Evolutionary conservation across 2,888 invertebrate species (phyloP).

Genomic region (Norana najaformis): DNA sequence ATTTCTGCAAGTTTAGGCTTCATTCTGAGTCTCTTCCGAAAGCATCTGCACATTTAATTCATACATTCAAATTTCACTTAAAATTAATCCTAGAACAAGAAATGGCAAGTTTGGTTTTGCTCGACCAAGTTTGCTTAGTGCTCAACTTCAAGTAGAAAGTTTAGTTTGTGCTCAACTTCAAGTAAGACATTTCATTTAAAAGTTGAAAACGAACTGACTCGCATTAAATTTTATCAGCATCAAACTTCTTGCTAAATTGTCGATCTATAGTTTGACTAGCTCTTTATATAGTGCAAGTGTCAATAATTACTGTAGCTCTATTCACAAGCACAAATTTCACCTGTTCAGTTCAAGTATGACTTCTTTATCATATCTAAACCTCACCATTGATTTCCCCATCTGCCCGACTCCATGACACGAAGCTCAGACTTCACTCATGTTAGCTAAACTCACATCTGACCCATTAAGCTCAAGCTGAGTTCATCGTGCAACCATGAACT

Average conservation of each 20-base stretch:
- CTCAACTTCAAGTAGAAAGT: no score
- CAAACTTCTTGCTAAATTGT: background rate
- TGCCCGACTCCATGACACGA: background rate
- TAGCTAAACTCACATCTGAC: background rate
- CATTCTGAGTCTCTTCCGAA: no score
- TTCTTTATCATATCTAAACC: no score
- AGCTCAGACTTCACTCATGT: background rate
- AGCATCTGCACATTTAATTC: background rate
- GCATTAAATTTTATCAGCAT: background rate
- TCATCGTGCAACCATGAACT: background rate
- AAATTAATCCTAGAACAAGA: background rate
- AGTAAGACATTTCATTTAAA: no score
- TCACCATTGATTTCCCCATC: no score
- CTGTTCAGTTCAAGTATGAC: background rate
- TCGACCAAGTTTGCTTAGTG: background rate
- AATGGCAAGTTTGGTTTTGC: background rate
- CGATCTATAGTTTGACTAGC: background rate
- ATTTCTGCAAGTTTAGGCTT: background rate
- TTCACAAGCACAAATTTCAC: background rate
- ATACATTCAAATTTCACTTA: background rate
- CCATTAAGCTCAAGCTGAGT: background rate
- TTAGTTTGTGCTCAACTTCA: background rate
- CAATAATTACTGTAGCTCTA: background rate
- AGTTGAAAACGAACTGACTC: background rate
- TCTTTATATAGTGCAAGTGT: background rate